Base-by-base conservation (phyloP, 1,140 invertebrate species). In the Meloidogyne exigua region DNA sequence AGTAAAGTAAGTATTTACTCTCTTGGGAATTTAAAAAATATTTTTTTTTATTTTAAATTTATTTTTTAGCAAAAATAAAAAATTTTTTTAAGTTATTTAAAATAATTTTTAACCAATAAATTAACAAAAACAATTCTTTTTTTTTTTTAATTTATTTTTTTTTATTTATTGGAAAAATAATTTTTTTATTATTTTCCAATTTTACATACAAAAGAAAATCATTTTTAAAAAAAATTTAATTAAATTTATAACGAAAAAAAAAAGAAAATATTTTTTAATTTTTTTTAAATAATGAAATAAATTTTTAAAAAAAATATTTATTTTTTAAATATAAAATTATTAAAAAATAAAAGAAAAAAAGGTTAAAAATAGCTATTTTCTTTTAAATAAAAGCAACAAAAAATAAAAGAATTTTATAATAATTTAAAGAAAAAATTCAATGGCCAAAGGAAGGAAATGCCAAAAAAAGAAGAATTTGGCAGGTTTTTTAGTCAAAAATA, bases 401-500 rank as follows among this genome's bases (percentile, higher is more conserved):
- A 57, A 57, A 57, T 57, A 5, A n/a, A n/a, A 57, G 2, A 57
- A 9, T n/a, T 57, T 57, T 57, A 57, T 57, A 57, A 49, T 57
- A 57, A 57, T n/a, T n/a, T 49, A 49, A 49, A 15, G 12, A 15
- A 15, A 15, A 49, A 49, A 49, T 49, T 15, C 42, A 13, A 44
- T 44, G 42, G 42, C 42, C 42, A 10, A 18, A 49, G 18, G 18
- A 49, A 18, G 44, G 44, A 49, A 49, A 49, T 49, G 44, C 13
- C 13, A 57, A 57, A 57, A 18, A 57, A 57, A 57, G 2, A 57
- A n/a, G 18, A n/a, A 57, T 57, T 57, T 57, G 49, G 4, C 18
- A n/a, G 49, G n/a, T n/a, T 57, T 57, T 57, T n/a, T n/a, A 57
- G 49, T n/a, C 13, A 57, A n/a, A 57, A 57, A 57, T 57, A n/a